phyloP scores from a whole-genome alignment of 2,113 vertebrate genomes.

The Silurus asotus region DNA sequence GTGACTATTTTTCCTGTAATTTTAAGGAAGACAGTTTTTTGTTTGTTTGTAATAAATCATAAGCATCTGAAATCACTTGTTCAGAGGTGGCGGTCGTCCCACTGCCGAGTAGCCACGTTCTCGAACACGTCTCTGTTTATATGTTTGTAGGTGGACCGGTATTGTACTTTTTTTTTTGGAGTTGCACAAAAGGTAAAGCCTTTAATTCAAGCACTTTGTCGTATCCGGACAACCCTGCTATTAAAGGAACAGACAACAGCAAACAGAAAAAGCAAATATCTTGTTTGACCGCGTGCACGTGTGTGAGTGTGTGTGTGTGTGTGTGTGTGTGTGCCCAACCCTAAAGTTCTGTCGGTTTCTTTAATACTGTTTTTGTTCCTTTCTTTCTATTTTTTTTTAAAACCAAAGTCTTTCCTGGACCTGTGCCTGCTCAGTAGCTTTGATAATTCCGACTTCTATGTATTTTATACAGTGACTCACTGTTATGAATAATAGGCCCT shows the following conservation, averaged over 20 bases:
- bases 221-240: neutral
- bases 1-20: neutral
- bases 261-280: neutral
- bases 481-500: conserved; percentile 19
- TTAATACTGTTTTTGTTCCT: conserved; percentile 42
- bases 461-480: conserved; percentile 49
- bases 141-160: neutral
- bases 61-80: neutral
- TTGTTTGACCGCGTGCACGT: neutral
- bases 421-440: conserved; percentile 58
- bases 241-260: neutral
- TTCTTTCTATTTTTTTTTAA: neutral
- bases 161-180: neutral
- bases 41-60: neutral
- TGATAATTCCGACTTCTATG: conserved; percentile 49
- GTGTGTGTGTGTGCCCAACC: neutral
- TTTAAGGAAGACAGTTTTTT: too few relatives aligned
- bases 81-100: neutral
- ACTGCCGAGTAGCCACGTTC: neutral
- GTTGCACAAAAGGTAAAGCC: neutral
- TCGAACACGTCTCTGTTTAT: neutral
- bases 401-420: conserved; percentile 52
- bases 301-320: neutral
- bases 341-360: neutral
- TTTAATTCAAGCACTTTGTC: conserved; percentile 13